Evolutionary conservation across 2,888 invertebrate genomes (phyloP).

Genomic region (Ochropacha duplaris): DNA sequence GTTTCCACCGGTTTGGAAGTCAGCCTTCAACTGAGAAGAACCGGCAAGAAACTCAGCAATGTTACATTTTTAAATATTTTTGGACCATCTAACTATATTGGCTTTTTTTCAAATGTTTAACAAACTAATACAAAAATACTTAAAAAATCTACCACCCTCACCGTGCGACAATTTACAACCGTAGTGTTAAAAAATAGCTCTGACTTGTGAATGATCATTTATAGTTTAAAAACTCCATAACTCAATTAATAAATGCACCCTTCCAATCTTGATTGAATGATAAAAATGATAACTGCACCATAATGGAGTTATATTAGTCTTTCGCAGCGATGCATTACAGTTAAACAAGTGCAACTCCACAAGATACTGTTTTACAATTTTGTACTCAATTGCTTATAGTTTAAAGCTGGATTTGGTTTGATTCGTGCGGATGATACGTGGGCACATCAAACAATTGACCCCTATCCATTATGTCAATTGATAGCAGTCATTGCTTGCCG

Average conservation of each 20-base stretch:
- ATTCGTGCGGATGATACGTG: constrained; percentile 6
- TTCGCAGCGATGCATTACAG: not conserved
- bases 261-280: constrained; percentile 18
- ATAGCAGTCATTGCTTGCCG: constrained; percentile 40
- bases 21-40: too few relatives aligned
- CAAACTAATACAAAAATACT: too few relatives aligned
- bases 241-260: not conserved
- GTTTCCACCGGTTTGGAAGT: too few relatives aligned
- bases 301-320: constrained; percentile 38
- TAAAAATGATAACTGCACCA: constrained; percentile 33
- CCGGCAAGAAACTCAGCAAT: too few relatives aligned
- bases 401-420: constrained; percentile 2
- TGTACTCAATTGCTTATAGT: not conserved
- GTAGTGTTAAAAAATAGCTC: not conserved
- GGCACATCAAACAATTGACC: constrained; percentile 57
- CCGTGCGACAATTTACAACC: too few relatives aligned
- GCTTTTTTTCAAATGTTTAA: too few relatives aligned
- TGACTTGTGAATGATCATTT: not conserved
- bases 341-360: not conserved
- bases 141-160: too few relatives aligned
- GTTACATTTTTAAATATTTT: too few relatives aligned
- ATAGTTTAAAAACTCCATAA: not conserved
- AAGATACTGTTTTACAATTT: not conserved
- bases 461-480: constrained; percentile 59
- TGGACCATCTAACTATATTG: too few relatives aligned